Percentiles rank a stretch among this genome's conserved stretches.
Evolutionary conservation across 2,113 vertebrate genomes (phyloP).

Genomic region (Hemiscyllium ocellatum): DNA sequence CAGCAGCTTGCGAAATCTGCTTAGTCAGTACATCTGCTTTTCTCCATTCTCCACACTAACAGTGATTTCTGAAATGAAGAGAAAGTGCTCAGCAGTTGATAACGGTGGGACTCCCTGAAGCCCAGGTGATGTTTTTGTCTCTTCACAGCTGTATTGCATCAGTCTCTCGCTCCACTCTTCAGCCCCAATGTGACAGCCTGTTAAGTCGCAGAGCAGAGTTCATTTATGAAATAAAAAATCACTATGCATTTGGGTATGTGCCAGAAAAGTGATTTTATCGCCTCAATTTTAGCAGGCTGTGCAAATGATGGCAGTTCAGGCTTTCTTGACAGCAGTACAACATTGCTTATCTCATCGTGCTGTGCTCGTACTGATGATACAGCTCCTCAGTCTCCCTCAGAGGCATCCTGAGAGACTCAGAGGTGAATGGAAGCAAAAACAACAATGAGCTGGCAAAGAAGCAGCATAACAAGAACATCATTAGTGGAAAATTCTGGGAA

Average conservation of each 20-base stretch:
- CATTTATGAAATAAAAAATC: conserved; percentile 36
- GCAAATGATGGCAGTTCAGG: conserved; percentile 26
- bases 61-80: conserved; percentile 32
- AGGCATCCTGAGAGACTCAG: background rate
- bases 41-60: conserved; percentile 27
- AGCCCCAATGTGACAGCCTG: background rate
- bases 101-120: conserved; percentile 28
- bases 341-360: background rate
- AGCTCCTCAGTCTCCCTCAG: conserved; percentile 7
- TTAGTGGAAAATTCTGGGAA: conserved; percentile 22
- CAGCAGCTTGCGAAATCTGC: conserved; percentile 35
- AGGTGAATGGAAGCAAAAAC: background rate
- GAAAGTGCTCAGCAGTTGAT: conserved; percentile 28
- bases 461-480: background rate
- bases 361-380: background rate
- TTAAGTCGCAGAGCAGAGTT: conserved; percentile 31
- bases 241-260: conserved; percentile 18
- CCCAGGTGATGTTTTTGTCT: conserved; percentile 21
- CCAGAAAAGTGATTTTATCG: conserved; percentile 28
- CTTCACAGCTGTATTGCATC: conserved; percentile 25
- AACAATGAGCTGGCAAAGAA: conserved; percentile 3
- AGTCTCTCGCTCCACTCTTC: conserved; percentile 15
- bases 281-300: conserved; percentile 14
- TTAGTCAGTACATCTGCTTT: conserved; percentile 37
- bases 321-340: background rate